Percentiles rank a stretch among this genome's conserved stretches.
Evolutionary conservation across 2,888 invertebrate genomes (phyloP).

Genomic region (Plebejus anna): DNA sequence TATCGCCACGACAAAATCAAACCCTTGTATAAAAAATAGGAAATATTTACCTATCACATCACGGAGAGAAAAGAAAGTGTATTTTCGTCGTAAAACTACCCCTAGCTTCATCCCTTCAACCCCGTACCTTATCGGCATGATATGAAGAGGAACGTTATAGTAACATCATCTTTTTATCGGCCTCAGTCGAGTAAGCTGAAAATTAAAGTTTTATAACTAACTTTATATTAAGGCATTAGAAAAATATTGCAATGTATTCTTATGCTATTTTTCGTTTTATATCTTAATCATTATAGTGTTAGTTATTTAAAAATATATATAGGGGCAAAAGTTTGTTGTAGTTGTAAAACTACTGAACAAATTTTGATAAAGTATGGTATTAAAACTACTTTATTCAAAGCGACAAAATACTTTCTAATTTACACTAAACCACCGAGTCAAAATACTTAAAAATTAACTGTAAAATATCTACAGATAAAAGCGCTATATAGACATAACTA

Average conservation of each 20-base stretch:
- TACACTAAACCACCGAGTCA: not conserved
- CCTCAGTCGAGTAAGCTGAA: constrained; percentile 32
- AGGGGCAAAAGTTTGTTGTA: too few species aligned
- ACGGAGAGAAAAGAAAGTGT: constrained; percentile 53
- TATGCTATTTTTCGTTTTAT: too few species aligned
- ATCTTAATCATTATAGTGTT: too few species aligned
- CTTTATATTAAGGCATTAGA: not conserved
- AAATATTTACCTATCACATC: constrained; percentile 57
- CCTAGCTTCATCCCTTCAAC: constrained; percentile 53
- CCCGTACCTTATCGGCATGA: constrained; percentile 43
- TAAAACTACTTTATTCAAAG: too few species aligned
- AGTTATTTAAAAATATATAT: too few species aligned
- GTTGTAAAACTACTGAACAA: too few species aligned
- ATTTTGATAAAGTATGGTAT: too few species aligned
- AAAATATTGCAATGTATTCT: too few species aligned
- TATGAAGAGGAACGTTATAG: constrained; percentile 13
- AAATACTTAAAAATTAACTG: not conserved
- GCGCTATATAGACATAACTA: not conserved
- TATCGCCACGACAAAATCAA: constrained; percentile 42
- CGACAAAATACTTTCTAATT: too few species aligned
- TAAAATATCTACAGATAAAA: not conserved
- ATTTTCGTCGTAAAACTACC: constrained; percentile 66
- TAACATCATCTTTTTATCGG: constrained; percentile 26
- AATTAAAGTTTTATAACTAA: not conserved
- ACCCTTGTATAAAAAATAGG: constrained; percentile 44